Base-by-base conservation (phyloP, 2,797 vertebrate species). In the Adrianichthys oophorus region DNA sequence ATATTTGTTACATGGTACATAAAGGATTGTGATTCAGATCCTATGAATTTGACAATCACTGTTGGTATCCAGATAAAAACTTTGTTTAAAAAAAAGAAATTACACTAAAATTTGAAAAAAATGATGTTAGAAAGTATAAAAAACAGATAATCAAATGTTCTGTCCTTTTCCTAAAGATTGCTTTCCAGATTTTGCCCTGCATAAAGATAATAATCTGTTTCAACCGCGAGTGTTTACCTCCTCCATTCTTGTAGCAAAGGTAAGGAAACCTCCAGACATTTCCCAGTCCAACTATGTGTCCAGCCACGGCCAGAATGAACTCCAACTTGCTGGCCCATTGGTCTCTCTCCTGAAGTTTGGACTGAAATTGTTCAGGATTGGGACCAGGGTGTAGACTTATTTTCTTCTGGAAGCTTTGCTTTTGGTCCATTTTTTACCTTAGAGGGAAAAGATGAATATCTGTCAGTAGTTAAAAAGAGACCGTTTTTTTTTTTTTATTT, bases 181-280 rank as follows among this genome's bases (percentile, higher is more conserved):
- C 29, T 10, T 37, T 12, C 10, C 10, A 12, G 32, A 12, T 3
- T 37, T 37, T 37, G 10, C 32, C 10, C 10, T 37, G 10, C 10
- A 12, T 13, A 12, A 37, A 32, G 32, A 12, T 10, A 12, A 37
- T 37, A 37, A 37, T 13, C 10, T 37, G 32, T 29, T 29, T 29
- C 7, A 29, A 29, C 4, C 7, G 6, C 8, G n/a, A 63, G 57
- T 15, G 0, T 49, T 70, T 84, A 92, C 92, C 92, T 81, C 92
- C 92, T 79, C 91, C 92, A 14, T 93, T 93, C 77, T 92, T 93
- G 85, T 92, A 93, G 79, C 92, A 93, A 57, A 93, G 80, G 78
- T 92, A 93, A 1, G 92, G 92, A 73, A 93, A 93, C 67, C 92
- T 86, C 92, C 92, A 93, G 45, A 93, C 88, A 8, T 92, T 93